Evolutionary conservation across 2,797 vertebrate species (phyloP).

Genomic region (Masticophis lateralis): DNA sequence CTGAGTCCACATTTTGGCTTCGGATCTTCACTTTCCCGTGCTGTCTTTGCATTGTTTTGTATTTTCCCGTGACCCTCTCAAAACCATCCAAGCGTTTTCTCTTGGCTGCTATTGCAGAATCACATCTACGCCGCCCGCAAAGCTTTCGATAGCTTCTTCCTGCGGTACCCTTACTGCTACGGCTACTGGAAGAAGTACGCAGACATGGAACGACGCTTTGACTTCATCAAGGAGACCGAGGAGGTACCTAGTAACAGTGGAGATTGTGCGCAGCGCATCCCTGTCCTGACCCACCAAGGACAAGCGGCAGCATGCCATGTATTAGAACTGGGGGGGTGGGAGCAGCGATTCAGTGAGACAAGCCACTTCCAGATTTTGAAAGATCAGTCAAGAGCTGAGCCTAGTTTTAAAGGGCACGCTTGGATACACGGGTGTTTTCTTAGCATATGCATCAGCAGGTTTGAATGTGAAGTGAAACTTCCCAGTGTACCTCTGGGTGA

Average conservation of each 20-base stretch:
- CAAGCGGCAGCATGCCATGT: no score
- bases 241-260: conserved; percentile 67
- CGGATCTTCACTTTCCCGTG: neutral
- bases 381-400: neutral
- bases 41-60: neutral
- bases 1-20: neutral
- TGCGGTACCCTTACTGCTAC: conserved; percentile 82
- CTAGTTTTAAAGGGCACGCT: no score
- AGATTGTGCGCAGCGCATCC: accelerated
- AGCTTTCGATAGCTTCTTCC: conserved; percentile 78
- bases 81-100: neutral
- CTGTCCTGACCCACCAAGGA: accelerated
- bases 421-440: no score
- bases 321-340: no score
- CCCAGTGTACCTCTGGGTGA: neutral
- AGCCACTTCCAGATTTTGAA: neutral
- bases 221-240: conserved; percentile 70
- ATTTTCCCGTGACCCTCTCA: no score
- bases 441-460: neutral
- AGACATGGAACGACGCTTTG: conserved; percentile 79
- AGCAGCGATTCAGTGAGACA: neutral
- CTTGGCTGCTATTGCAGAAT: conserved; percentile 61
- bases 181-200: conserved; percentile 89
- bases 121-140: conserved; percentile 74
- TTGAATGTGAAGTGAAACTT: neutral